A percentile compares a stretch with the other conserved stretches of the same genome.
phyloP scores from a whole-genome alignment of 2,888 invertebrate species.

The Leucania comma region DNA sequence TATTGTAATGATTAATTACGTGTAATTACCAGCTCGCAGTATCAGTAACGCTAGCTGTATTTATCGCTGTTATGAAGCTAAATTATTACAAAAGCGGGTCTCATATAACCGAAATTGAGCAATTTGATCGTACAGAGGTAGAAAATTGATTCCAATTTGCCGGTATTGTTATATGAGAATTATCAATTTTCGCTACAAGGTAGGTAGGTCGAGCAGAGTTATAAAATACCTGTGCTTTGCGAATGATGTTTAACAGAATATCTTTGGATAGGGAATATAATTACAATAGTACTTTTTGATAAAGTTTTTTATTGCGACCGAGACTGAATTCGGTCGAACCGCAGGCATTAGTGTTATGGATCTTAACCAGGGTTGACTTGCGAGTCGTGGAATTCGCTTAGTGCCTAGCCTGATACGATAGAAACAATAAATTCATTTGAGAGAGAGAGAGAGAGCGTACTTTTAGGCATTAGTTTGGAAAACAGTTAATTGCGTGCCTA shows the following conservation, averaged over 20 bases:
- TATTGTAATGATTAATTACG: constrained; percentile 13
- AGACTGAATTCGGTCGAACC: too few species aligned
- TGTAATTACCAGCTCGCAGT: constrained; percentile 17
- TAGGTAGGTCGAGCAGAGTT: neutral
- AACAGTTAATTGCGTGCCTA: too few species aligned
- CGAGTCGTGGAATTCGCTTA: too few species aligned
- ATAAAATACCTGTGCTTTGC: neutral
- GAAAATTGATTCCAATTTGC: constrained; percentile 47
- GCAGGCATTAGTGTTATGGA: too few species aligned
- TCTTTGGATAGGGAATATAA: too few species aligned
- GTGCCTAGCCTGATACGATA: too few species aligned
- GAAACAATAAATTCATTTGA: too few species aligned
- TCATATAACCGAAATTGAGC: constrained; percentile 39
- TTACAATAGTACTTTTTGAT: too few species aligned
- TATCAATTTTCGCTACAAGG: constrained; percentile 30
- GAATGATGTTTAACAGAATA: neutral
- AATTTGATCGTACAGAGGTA: constrained; percentile 37
- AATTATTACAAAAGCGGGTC: constrained; percentile 26
- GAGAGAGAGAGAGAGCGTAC: too few species aligned
- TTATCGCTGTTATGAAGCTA: constrained; percentile 31
- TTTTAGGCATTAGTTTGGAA: too few species aligned
- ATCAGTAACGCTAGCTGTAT: constrained; percentile 37
- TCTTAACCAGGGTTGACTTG: too few species aligned
- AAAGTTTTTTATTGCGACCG: too few species aligned
- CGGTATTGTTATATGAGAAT: constrained; percentile 26